A percentile compares a stretch with the other conserved stretches of the same genome.
These are phyloP conservation scores for Periophthalmus magnuspinnatus DNA, from an alignment of 2,797 vertebrate genomes.

Conservation along the genomic window DNA sequence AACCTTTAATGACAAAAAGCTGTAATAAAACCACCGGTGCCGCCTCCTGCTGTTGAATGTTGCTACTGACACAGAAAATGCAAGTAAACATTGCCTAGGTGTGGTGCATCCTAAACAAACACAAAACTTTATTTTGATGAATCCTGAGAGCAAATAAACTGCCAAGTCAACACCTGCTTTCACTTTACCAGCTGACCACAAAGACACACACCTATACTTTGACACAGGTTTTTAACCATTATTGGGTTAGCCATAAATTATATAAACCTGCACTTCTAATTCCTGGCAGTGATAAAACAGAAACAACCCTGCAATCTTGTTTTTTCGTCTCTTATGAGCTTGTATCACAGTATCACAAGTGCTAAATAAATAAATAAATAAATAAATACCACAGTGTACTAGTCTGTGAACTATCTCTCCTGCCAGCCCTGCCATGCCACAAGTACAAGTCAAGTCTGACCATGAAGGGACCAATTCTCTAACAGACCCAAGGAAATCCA, in stretches of 20 bases:
- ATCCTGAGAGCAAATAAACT: constrained; percentile 28
- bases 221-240: constrained; percentile 22
- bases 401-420: constrained; percentile 55
- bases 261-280: constrained; percentile 26
- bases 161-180: constrained; percentile 49
- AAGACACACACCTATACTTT: constrained; percentile 28
- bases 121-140: constrained; percentile 4
- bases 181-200: constrained; percentile 37
- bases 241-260: constrained; percentile 24
- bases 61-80: too few species aligned
- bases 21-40: too few species aligned
- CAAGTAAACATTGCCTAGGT: too few species aligned
- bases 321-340: constrained; percentile 39
- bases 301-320: constrained; percentile 28
- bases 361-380: too few species aligned
- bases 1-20: too few species aligned
- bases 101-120: too few species aligned
- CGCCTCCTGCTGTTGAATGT: too few species aligned
- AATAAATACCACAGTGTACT: constrained; percentile 33
- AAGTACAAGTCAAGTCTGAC: constrained; percentile 24
- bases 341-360: not conserved
- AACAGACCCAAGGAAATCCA: constrained; percentile 43
- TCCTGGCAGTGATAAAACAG: constrained; percentile 34
- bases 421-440: constrained; percentile 33
- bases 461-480: constrained; percentile 33